phyloP scores from a whole-genome alignment of 2,113 vertebrate species.

The Thermophis baileyi region DNA sequence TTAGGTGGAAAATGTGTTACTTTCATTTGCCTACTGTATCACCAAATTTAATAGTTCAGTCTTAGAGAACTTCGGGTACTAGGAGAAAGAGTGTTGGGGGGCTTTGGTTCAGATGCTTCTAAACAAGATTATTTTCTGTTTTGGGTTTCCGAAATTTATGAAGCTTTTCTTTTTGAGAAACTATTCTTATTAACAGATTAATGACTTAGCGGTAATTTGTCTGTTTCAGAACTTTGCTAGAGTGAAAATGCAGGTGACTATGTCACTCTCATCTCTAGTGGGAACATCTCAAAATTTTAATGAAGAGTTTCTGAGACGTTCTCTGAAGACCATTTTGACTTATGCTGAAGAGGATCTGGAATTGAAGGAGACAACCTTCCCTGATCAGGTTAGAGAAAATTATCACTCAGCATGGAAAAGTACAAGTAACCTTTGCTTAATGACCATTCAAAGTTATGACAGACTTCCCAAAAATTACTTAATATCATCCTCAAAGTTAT shows the following conservation, averaged over 20 bases:
- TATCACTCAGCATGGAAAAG: background rate
- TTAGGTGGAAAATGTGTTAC: background rate
- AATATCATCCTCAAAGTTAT: background rate
- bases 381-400: slow-evolving; percentile 83
- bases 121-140: background rate
- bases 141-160: background rate
- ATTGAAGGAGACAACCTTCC: slow-evolving; percentile 91
- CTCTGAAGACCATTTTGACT: slow-evolving; percentile 93
- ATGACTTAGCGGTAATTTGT: background rate
- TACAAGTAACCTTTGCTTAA: background rate
- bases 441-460: background rate
- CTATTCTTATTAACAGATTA: fast-evolving
- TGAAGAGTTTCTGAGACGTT: slow-evolving; percentile 93
- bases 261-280: slow-evolving; percentile 96
- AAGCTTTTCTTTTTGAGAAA: background rate
- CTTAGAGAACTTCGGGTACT: background rate
- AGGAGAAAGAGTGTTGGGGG: background rate
- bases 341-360: slow-evolving; percentile 96
- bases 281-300: slow-evolving; percentile 98
- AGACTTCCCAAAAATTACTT: background rate
- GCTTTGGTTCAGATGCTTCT: background rate
- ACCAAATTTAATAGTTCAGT: background rate
- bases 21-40: background rate
- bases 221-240: slow-evolving; percentile 91
- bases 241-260: slow-evolving; percentile 99